Evolutionary conservation across 2,113 vertebrate genomes (phyloP), one percentile per base, ranked within the genome.

Genomic region (Oncorhynchus gorbuscha): DNA sequence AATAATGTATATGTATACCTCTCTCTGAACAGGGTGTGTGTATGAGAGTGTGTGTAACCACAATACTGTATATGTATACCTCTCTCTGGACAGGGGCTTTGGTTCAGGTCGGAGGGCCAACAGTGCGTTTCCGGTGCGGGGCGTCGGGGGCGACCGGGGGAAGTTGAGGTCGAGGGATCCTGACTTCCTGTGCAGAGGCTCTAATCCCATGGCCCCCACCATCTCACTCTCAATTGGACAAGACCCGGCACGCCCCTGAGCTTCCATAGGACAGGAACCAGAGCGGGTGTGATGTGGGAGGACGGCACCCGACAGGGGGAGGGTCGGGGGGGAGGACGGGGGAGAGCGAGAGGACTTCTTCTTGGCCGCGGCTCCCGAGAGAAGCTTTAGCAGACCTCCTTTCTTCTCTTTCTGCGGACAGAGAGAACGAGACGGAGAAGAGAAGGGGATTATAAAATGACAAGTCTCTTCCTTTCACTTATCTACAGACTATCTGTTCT

Each of bases 101-200:
- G 96, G 95, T 78, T 99, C 96, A 1, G 97, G 96, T 20, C 92
- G 91, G 74, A 97, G 89, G 87, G 96, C 95, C 81, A 96, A 93
- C 91, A 96, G 92, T 62, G 94, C 94, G 66, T 93, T 95, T 74
- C 93, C 90, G 0, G 93, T 79, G 18, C 97, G 95, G 32, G 95
- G 93, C 70, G 95, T 86, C 3, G 96, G 95, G 18, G 97, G 97
- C n/a, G 96, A 95, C 87, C 94, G 86, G 18, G 95, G 94, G 87
- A 98, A 96, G 93, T 96, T 97, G 75, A 97, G 96, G 90, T 99
- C 97, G 93, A 99, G 94, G 24, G 98, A 98, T 32, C 98, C 97
- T 0, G 96, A 96, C 92, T 99, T 99, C 76, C 97, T 95, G 95
- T 99, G 97, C 83, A 99, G 93, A 0, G 98, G 97, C 85, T 98